Percentiles rank a stretch among this genome's conserved stretches.
Evolutionary conservation across 2,888 invertebrate species (phyloP).

Genomic region (Hydrotaea cyrtoneurina): DNA sequence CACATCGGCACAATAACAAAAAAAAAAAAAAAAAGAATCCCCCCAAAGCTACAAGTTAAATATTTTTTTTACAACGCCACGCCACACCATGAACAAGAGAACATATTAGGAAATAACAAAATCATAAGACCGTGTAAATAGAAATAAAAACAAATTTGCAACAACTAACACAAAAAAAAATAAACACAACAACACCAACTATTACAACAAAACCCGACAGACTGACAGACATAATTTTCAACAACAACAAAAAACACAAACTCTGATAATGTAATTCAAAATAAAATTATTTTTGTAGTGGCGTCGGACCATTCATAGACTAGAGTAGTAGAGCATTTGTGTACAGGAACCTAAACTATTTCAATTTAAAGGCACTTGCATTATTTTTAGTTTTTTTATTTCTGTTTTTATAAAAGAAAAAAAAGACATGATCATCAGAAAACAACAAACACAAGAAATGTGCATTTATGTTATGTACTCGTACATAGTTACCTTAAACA

Average conservation of each 20-base stretch:
- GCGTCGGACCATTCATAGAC: neutral
- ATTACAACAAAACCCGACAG: too few relatives aligned
- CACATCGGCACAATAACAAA: slow-evolving; percentile 19
- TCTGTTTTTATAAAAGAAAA: slow-evolving; percentile 19
- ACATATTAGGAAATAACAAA: slow-evolving; percentile 60
- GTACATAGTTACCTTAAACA: slow-evolving; percentile 43
- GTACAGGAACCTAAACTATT: slow-evolving; percentile 41
- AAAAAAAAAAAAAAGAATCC: neutral
- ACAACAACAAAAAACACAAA: too few relatives aligned
- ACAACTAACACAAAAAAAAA: slow-evolving; percentile 9
- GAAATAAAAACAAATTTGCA: slow-evolving; percentile 50
- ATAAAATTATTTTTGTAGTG: neutral
- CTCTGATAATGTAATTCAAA: neutral
- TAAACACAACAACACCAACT: neutral
- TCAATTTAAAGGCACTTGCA: slow-evolving; percentile 12
- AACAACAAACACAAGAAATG: neutral
- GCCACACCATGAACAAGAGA: neutral
- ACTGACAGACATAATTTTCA: neutral
- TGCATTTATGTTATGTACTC: slow-evolving; percentile 10
- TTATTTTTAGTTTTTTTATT: slow-evolving; percentile 14
- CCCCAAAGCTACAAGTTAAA: neutral
- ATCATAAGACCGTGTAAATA: slow-evolving; percentile 64
- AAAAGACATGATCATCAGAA: neutral
- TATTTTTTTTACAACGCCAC: neutral
- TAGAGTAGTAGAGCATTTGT: slow-evolving; percentile 23